Conservation (phyloP, 1,140 invertebrate genomes). For the Drosophila arizonae region DNA sequence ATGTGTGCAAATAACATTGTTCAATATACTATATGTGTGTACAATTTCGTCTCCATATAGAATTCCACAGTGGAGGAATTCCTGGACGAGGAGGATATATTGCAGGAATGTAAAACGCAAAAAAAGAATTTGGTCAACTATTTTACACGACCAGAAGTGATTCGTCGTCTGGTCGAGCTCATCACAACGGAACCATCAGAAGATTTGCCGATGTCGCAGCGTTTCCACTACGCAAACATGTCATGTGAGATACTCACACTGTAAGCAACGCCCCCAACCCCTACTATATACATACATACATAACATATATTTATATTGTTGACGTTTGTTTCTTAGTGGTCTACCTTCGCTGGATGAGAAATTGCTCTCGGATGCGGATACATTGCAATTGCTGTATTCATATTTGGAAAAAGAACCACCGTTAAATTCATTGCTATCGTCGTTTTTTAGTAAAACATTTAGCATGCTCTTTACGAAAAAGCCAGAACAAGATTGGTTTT, state of each 20-base stretch:
- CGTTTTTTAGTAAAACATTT: slow-evolving; percentile 97
- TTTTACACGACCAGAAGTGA: slow-evolving; percentile 91
- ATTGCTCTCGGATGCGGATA: slow-evolving; percentile 89
- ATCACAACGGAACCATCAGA: slow-evolving; percentile 92
- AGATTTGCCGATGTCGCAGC: slow-evolving; percentile 89
- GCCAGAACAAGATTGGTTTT: slow-evolving; percentile 91
- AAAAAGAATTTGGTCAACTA: slow-evolving; percentile 95
- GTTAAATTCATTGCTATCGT: slow-evolving; percentile 96
- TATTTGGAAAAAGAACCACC: slow-evolving; percentile 94
- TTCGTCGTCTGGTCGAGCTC: slow-evolving; percentile 93
- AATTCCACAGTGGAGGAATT: slow-evolving; percentile 95
- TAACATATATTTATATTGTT: neutral
- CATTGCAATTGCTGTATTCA: slow-evolving; percentile 93
- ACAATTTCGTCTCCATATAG: slow-evolving; percentile 83
- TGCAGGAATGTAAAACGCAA: slow-evolving; percentile 97
- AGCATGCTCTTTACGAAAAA: slow-evolving; percentile 92
- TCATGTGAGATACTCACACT: slow-evolving; percentile 95
- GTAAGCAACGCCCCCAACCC: slow-evolving; percentile 51
- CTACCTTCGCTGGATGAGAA: slow-evolving; percentile 93
- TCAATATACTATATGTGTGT: neutral
- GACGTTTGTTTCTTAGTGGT: slow-evolving; percentile 84
- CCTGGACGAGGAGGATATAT: slow-evolving; percentile 96
- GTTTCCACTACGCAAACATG: slow-evolving; percentile 96
- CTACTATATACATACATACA: neutral
- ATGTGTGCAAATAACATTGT: slow-evolving; percentile 3